Percentiles rank a stretch among this genome's conserved stretches.
Evolutionary conservation across 2,888 invertebrate species (phyloP).

Genomic region (Lamellibrachia satsuma): DNA sequence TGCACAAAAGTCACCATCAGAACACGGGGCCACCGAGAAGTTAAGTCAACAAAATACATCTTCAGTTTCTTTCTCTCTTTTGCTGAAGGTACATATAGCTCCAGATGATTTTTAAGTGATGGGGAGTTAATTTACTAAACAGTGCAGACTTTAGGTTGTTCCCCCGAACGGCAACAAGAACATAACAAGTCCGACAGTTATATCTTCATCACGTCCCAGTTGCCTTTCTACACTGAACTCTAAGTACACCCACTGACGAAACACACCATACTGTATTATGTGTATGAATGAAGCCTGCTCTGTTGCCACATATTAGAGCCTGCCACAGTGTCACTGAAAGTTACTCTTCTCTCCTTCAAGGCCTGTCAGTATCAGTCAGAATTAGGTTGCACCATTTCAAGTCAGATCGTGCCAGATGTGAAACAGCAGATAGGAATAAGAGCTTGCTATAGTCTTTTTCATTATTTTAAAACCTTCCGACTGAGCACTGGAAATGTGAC

Average conservation of each 20-base stretch:
- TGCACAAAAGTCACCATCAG: too few species aligned
- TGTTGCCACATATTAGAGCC: background rate
- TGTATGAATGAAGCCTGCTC: background rate
- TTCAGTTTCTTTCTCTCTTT: too few species aligned
- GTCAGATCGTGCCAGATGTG: background rate
- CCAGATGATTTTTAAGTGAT: too few species aligned
- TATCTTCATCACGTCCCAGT: background rate
- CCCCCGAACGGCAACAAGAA: background rate
- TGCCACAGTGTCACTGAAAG: background rate
- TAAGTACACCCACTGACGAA: background rate
- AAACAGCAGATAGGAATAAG: background rate
- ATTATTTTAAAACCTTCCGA: background rate
- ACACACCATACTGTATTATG: background rate
- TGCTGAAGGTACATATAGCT: too few species aligned
- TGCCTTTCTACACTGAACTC: background rate
- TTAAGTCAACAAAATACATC: too few species aligned
- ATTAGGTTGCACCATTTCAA: background rate
- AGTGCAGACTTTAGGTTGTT: background rate
- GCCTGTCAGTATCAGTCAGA: background rate
- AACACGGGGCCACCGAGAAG: too few species aligned
- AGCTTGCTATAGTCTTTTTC: constrained; percentile 8
- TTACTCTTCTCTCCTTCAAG: background rate
- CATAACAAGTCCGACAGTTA: background rate
- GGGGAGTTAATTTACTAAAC: background rate
- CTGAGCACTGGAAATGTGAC: background rate